Evolutionary conservation across 2,113 vertebrate species (phyloP).

Genomic region (Chiloscyllium plagiosum): DNA sequence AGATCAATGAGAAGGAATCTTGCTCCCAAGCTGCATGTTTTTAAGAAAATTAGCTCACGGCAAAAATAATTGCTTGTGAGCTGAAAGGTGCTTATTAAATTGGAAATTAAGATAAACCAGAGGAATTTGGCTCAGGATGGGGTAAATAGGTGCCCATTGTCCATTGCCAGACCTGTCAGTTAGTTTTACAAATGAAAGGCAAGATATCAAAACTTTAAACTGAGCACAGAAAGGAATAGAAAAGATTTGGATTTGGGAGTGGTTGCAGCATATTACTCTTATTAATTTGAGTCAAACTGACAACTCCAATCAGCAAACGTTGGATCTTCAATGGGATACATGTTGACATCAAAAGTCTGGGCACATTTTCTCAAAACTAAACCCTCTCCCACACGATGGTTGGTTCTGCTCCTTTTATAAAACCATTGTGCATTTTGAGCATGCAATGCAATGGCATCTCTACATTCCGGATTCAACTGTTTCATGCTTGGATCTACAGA

Average conservation of each 20-base stretch:
- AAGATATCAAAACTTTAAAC: neutral
- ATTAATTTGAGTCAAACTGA: neutral
- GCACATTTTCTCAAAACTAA: neutral
- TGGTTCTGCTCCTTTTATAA: neutral
- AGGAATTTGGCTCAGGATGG: neutral
- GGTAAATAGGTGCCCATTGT: neutral
- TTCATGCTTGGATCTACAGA: neutral
- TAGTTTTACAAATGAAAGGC: neutral
- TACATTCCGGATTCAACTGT: conserved; percentile 11
- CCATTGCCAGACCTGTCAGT: neutral
- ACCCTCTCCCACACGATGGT: neutral
- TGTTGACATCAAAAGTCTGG: neutral
- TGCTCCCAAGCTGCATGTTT: neutral
- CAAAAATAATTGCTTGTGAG: neutral
- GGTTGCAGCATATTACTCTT: neutral
- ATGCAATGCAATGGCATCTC: neutral
- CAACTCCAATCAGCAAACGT: neutral
- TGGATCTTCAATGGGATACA: neutral
- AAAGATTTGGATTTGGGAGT: neutral
- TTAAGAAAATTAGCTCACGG: neutral
- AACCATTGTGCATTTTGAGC: neutral
- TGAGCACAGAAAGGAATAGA: neutral
- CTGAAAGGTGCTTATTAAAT: neutral
- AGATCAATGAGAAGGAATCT: neutral
- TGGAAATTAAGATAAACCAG: neutral